A percentile compares a stretch with the other conserved stretches of the same genome.
Evolutionary conservation across 2,797 vertebrate genomes (phyloP).

Genomic region (Poeciliopsis paucimaculata): DNA sequence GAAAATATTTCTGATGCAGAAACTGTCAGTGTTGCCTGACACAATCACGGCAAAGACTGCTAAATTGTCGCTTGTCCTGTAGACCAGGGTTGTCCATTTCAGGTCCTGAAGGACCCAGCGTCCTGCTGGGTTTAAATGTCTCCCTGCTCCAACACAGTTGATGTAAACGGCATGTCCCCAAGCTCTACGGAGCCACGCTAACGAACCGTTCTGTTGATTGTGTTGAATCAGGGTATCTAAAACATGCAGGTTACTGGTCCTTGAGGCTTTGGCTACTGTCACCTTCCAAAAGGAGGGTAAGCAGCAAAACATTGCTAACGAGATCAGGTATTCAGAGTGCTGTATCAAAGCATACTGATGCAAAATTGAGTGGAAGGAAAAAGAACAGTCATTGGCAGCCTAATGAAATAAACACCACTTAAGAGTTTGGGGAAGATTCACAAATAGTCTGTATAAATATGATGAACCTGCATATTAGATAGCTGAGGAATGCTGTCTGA

Average conservation of each 20-base stretch:
- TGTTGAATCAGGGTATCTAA: background rate
- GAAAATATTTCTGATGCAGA: background rate
- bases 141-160: background rate
- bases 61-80: background rate
- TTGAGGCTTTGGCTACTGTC: background rate
- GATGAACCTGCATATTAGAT: background rate
- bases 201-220: background rate
- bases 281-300: background rate
- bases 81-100: background rate
- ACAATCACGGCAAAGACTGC: background rate
- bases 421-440: too few species aligned
- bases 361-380: background rate
- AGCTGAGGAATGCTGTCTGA: background rate
- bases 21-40: background rate
- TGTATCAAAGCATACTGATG: background rate
- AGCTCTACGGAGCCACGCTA: background rate
- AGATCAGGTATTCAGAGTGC: background rate
- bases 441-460: too few species aligned
- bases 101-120: background rate
- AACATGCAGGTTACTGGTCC: background rate
- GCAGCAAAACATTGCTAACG: background rate
- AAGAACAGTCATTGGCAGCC: background rate
- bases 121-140: background rate
- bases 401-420: too few species aligned
- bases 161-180: background rate